Evolutionary conservation across 92 coral and sea anemone species (phyloP).

Genomic region (Phenganax stokvisi): DNA sequence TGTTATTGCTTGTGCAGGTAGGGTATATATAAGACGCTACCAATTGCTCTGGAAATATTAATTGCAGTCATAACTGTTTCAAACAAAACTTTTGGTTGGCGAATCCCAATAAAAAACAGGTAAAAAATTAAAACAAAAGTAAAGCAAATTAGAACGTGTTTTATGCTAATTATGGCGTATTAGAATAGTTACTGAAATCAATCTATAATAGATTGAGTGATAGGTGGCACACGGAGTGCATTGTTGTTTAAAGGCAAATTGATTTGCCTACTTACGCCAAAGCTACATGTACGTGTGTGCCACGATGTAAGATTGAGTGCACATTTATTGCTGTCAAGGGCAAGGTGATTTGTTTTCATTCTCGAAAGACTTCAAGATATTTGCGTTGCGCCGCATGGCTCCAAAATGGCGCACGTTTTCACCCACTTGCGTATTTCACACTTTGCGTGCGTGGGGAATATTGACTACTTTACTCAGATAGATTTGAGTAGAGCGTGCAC

Average conservation of each 20-base stretch:
- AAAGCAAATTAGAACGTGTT: neutral
- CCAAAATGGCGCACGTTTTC: neutral
- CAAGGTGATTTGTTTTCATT: neutral
- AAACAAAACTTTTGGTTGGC: neutral
- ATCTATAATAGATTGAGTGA: too few relatives aligned
- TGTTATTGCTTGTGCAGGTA: neutral
- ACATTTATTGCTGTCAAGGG: neutral
- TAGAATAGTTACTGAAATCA: neutral
- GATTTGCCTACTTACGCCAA: too few relatives aligned
- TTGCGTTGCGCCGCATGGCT: too few relatives aligned
- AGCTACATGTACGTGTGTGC: too few relatives aligned
- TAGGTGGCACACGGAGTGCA: too few relatives aligned
- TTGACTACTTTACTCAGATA: neutral
- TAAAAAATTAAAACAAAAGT: neutral
- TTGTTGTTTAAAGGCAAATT: too few relatives aligned
- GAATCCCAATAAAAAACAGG: neutral
- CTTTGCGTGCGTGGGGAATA: neutral
- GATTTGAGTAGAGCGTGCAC: neutral
- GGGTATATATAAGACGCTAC: neutral
- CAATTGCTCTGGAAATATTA: neutral
- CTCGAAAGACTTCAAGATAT: neutral
- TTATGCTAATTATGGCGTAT: neutral
- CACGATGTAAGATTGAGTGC: too few relatives aligned
- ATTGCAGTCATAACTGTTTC: neutral
- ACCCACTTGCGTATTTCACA: neutral